Conservation (phyloP, 2,888 invertebrate species). For the Agonopterix arenella region DNA sequence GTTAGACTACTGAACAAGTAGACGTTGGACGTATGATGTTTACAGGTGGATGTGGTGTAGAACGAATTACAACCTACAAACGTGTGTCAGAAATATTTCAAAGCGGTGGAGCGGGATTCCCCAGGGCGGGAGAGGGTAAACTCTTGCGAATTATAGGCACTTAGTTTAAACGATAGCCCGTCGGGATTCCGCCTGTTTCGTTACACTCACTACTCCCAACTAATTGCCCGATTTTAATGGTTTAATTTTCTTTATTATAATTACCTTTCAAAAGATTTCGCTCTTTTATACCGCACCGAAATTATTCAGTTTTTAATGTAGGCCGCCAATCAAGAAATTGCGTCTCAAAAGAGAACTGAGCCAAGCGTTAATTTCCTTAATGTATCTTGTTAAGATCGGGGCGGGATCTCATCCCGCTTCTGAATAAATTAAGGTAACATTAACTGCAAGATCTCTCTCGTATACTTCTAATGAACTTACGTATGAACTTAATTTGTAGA, state of each 20-base stretch:
- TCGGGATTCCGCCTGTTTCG: conserved; percentile 47
- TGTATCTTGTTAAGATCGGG: conserved; percentile 59
- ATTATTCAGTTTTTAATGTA: background rate
- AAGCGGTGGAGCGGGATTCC: conserved; percentile 51
- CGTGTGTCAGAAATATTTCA: conserved; percentile 51
- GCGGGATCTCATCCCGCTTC: conserved; percentile 40
- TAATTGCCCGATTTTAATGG: conserved; percentile 26
- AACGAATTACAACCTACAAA: background rate
- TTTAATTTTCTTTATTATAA: conserved; percentile 5
- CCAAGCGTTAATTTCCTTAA: conserved; percentile 65
- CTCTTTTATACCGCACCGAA: conserved; percentile 14
- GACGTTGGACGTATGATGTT: background rate
- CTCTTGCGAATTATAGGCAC: conserved; percentile 70
- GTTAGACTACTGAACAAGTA: background rate
- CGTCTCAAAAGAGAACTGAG: conserved; percentile 49
- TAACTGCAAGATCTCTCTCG: conserved; percentile 42
- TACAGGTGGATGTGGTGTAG: too few relatives aligned
- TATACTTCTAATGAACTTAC: conserved; percentile 39
- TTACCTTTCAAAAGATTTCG: background rate
- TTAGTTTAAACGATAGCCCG: conserved; percentile 68
- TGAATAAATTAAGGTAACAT: conserved; percentile 60
- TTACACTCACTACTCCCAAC: conserved; percentile 38
- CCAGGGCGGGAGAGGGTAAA: conserved; percentile 55
- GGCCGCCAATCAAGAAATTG: conserved; percentile 55
- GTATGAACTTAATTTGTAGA: conserved; percentile 18